Conservation (phyloP, 2,888 invertebrate species). For the Digitonthophagus gazella region DNA sequence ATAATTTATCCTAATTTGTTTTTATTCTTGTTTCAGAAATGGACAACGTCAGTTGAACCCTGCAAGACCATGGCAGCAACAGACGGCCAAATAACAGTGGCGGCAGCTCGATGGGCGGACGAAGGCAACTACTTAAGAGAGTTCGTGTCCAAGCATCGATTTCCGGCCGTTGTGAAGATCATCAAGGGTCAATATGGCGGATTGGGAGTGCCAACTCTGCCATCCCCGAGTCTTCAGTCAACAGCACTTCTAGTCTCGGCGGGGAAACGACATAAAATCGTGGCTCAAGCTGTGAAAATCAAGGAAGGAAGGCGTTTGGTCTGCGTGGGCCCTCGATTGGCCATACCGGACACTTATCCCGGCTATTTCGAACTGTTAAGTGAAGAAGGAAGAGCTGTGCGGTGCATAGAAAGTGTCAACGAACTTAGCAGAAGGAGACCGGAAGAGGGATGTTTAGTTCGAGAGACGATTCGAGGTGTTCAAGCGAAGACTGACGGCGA, state of each 20-base stretch:
- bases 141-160: constrained; percentile 67
- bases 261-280: constrained; percentile 80
- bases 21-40: constrained; percentile 56
- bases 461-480: constrained; percentile 73
- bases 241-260: constrained; percentile 83
- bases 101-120: constrained; percentile 75
- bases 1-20: no score
- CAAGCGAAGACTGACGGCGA: constrained; percentile 60
- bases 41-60: constrained; percentile 43
- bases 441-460: constrained; percentile 73
- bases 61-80: constrained; percentile 74
- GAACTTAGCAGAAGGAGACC: constrained; percentile 77
- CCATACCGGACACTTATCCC: constrained; percentile 86
- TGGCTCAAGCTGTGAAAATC: constrained; percentile 86
- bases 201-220: constrained; percentile 83
- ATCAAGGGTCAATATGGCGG: constrained; percentile 92
- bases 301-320: constrained; percentile 83
- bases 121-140: constrained; percentile 72
- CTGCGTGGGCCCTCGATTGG: constrained; percentile 77
- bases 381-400: constrained; percentile 88
- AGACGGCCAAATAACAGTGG: constrained; percentile 86
- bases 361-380: constrained; percentile 93
- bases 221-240: constrained; percentile 82
- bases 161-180: constrained; percentile 86
- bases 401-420: constrained; percentile 77